Conservation (phyloP, 2,113 vertebrate genomes). For the Etheostoma cragini region DNA sequence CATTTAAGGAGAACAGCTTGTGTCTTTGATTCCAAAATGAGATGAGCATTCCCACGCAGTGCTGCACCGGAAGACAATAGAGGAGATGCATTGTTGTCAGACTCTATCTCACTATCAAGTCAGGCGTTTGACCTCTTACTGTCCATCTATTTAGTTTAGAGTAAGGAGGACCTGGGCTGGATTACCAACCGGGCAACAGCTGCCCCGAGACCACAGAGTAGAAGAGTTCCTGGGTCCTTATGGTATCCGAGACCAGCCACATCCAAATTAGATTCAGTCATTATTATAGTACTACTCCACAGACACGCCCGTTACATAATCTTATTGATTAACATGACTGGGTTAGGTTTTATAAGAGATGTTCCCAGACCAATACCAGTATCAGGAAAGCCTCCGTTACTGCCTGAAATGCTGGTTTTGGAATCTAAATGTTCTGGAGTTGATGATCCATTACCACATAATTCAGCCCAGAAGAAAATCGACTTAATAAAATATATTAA, state of each 20-base stretch:
- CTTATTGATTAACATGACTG: no score
- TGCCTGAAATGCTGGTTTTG: no score
- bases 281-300: no score
- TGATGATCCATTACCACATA: no score
- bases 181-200: background rate
- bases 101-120: background rate
- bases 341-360: no score
- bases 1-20: background rate
- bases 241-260: background rate
- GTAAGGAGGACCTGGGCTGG: background rate
- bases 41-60: no score
- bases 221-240: background rate
- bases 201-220: background rate
- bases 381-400: no score
- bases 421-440: no score
- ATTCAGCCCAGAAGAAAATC: no score
- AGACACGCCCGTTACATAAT: no score
- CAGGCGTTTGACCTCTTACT: background rate
- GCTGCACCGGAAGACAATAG: background rate
- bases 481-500: no score
- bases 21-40: background rate
- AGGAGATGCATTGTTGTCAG: background rate
- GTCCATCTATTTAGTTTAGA: background rate
- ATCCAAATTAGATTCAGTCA: background rate
- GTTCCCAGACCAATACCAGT: no score